Conservation (phyloP, 2,888 invertebrate species). For the Conchocele bisecta region DNA sequence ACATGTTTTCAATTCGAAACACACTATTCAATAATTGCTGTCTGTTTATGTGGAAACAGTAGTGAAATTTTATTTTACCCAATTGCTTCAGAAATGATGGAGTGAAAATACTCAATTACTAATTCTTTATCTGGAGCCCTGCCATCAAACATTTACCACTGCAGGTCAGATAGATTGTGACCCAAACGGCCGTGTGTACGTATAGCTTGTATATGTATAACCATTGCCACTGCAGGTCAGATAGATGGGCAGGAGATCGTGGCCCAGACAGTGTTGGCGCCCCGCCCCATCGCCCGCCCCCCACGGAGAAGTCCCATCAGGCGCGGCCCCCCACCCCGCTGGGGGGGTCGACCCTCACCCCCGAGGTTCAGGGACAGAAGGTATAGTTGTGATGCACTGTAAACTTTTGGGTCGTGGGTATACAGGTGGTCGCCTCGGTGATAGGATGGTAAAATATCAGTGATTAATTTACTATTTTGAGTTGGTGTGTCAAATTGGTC, state of each 20-base stretch:
- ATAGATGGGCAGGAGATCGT: constrained; percentile 98
- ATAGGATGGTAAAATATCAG: background rate
- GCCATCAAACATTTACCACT: too few relatives aligned
- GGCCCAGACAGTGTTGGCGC: constrained; percentile 94
- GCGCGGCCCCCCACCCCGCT: constrained; percentile 73
- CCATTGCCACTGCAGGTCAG: constrained; percentile 87
- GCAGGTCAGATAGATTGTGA: too few relatives aligned
- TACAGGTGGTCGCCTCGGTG: background rate
- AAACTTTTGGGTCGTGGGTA: background rate
- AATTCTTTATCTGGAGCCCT: too few relatives aligned
- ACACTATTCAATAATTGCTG: too few relatives aligned
- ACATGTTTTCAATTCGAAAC: too few relatives aligned
- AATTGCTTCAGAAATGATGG: too few relatives aligned
- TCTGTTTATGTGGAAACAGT: too few relatives aligned
- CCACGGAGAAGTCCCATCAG: constrained; percentile 74
- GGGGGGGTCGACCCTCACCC: constrained; percentile 74
- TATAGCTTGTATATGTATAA: too few relatives aligned
- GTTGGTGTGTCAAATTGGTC: background rate
- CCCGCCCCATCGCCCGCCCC: constrained; percentile 76
- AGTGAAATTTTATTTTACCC: too few relatives aligned
- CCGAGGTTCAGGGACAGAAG: constrained; percentile 71
- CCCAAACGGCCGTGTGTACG: too few relatives aligned
- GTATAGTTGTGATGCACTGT: constrained; percentile 59
- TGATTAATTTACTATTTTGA: background rate
- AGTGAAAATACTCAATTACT: too few relatives aligned